phyloP scores from a whole-genome alignment of 2,888 invertebrate genomes.

The Epirrhoe tristata region DNA sequence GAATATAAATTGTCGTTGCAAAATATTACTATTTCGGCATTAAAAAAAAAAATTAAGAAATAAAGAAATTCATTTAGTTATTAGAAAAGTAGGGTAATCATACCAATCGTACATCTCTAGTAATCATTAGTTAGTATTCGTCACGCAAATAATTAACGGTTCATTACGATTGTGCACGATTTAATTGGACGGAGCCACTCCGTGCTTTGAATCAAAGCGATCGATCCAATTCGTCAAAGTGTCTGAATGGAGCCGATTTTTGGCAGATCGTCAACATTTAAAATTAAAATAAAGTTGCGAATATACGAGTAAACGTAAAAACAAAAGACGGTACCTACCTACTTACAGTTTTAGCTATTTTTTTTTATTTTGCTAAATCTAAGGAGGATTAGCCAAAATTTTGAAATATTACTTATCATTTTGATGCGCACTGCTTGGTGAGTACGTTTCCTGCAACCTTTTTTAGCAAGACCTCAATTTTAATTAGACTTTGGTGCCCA shows the following conservation, averaged over 20 bases:
- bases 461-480: constrained; percentile 1
- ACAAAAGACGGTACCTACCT: too few species aligned
- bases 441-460: background rate
- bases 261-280: too few species aligned
- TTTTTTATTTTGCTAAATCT: too few species aligned
- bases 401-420: too few species aligned
- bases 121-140: constrained; percentile 68
- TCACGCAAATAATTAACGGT: constrained; percentile 74
- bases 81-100: background rate
- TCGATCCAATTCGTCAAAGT: constrained; percentile 52
- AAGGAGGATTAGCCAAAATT: background rate
- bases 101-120: constrained; percentile 4
- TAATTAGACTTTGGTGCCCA: constrained; percentile 19
- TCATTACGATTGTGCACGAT: constrained; percentile 71
- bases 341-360: too few species aligned
- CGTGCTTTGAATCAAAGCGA: constrained; percentile 73
- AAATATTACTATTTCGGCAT: background rate
- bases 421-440: background rate
- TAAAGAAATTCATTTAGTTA: background rate
- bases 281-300: too few species aligned
- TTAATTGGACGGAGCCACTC: constrained; percentile 76
- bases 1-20: too few species aligned
- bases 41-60: background rate
- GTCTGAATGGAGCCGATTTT: constrained; percentile 35
- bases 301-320: too few species aligned